phyloP scores from a whole-genome alignment of 2,113 vertebrate species.

The Lophochroa leadbeateri region DNA sequence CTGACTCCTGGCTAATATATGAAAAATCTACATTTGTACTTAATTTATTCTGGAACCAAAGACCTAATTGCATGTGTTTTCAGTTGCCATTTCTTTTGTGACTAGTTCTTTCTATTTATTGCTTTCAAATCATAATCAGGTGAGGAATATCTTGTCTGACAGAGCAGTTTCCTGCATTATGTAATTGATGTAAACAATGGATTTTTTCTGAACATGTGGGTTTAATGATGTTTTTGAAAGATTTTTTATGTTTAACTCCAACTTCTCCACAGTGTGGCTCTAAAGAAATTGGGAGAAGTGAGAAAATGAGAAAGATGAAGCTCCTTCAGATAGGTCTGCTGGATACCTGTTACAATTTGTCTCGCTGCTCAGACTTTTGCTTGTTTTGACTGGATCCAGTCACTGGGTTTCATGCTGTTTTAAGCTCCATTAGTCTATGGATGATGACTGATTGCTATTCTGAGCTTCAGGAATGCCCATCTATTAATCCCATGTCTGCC shows the following conservation, averaged over 20 bases:
- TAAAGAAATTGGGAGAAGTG: not conserved
- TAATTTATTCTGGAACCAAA: not conserved
- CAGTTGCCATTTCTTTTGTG: not conserved
- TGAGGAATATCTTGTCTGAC: not conserved
- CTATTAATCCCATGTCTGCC: not conserved
- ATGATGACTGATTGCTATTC: not conserved
- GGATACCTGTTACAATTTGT: not conserved
- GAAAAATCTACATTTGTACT: not conserved
- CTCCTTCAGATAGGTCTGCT: not conserved
- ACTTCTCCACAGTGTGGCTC: not conserved
- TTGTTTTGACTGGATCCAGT: constrained; percentile 8
- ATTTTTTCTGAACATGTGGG: not conserved
- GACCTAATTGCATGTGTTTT: not conserved
- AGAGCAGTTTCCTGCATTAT: not conserved
- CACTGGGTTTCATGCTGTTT: not conserved
- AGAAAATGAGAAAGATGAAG: not conserved
- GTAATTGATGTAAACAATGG: not conserved
- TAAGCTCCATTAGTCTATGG: constrained; percentile 11
- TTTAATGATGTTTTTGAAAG: not conserved
- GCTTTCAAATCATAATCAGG: not conserved
- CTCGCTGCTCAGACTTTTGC: not conserved
- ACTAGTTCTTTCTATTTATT: not conserved
- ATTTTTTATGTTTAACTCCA: not conserved
- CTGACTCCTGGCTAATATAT: not conserved
- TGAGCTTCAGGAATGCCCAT: not conserved